These are phyloP conservation scores for Cassiopea xamachana DNA, from an alignment of 30 jellyfish, hydroid and myxozoan genomes.

Conservation along the genomic window DNA sequence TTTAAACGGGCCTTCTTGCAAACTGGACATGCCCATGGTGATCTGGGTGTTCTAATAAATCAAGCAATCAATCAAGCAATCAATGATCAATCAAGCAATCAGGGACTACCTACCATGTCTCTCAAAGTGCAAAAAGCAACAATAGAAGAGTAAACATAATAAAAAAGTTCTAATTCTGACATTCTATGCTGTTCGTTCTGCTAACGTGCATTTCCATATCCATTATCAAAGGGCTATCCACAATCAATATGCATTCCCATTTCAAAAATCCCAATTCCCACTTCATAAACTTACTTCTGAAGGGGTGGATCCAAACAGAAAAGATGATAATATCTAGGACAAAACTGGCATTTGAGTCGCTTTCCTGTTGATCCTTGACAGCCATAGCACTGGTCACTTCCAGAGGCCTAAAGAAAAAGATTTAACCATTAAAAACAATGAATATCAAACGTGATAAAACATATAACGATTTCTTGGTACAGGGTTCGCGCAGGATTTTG, in stretches of 20 bases:
- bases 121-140: no score
- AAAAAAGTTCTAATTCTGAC: no score
- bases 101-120: no score
- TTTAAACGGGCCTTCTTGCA: constrained; percentile 90
- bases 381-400: constrained; percentile 97
- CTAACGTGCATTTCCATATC: no score
- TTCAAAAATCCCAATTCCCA: not conserved
- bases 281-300: constrained; percentile 74
- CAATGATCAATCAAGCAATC: not conserved
- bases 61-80: not conserved
- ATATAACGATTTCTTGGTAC: no score
- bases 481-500: no score
- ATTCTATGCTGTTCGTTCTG: no score
- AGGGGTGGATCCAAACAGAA: constrained; percentile 95
- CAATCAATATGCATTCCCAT: not conserved
- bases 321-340: constrained; percentile 95
- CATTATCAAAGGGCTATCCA: no score
- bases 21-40: constrained; percentile 99
- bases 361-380: constrained; percentile 82
- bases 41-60: constrained; percentile 86
- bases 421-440: not conserved
- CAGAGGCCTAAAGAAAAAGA: constrained; percentile 79
- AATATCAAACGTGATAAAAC: no score
- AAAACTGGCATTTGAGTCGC: constrained; percentile 84
- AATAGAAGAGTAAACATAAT: no score